These are phyloP conservation scores for Bellardia pandia DNA, from an alignment of 2,888 invertebrate genomes.

Conservation along the genomic window DNA sequence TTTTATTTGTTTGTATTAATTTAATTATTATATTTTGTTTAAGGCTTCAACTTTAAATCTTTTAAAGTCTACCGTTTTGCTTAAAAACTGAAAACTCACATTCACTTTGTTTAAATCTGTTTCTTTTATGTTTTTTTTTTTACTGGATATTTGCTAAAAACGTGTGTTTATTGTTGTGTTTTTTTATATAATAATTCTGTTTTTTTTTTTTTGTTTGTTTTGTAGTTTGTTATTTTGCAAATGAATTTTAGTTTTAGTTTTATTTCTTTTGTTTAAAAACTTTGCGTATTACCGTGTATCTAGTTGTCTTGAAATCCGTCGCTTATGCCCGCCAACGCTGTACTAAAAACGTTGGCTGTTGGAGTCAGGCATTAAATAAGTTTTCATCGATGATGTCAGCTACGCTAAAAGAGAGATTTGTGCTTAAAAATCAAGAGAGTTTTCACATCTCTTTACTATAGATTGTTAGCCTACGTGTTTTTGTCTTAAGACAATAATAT, in stretches of 20 bases:
- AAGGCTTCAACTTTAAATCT: conserved; percentile 36
- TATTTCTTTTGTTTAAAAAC: conserved; percentile 2
- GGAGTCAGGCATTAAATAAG: conserved; percentile 80
- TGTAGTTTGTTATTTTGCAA: conserved; percentile 37
- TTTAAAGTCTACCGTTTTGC: conserved; percentile 43
- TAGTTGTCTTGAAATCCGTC: conserved; percentile 77
- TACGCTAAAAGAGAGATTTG: conserved; percentile 22
- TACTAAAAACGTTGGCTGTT: conserved; percentile 81
- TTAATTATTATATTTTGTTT: conserved; percentile 33
- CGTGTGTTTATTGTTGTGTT: conserved; percentile 44
- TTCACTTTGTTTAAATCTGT: conserved; percentile 60
- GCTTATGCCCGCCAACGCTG: conserved; percentile 83
- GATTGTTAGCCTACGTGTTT: conserved; percentile 54
- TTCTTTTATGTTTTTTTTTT: conserved; percentile 37
- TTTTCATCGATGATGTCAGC: conserved; percentile 80
- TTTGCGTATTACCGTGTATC: conserved; percentile 64
- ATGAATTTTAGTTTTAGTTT: conserved; percentile 29
- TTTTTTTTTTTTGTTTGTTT: conserved; percentile 51
- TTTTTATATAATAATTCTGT: conserved; percentile 51
- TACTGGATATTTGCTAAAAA: conserved; percentile 27
- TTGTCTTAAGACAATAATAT: not conserved
- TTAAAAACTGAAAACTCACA: conserved; percentile 24
- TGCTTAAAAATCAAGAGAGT: conserved; percentile 36
- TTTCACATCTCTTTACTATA: not conserved
- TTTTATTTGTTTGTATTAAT: conserved; percentile 25